Evolutionary conservation across 2,888 invertebrate species (phyloP).

Genomic region (Chrysolina haemoptera): DNA sequence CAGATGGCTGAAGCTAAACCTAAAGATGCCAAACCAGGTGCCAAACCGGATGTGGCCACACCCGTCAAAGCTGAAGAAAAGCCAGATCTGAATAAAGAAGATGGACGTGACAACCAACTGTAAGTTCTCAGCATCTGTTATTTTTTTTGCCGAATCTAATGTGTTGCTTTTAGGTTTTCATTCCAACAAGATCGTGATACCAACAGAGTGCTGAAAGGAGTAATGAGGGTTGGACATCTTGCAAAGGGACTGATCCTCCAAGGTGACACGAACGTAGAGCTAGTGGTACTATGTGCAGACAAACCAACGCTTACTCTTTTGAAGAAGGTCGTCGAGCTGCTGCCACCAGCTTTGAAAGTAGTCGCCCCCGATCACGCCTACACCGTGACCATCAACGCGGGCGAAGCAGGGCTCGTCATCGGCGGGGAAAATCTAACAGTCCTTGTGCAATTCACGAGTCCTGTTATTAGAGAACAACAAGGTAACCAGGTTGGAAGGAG

Average conservation of each 20-base stretch:
- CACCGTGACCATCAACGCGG: slow-evolving; percentile 86
- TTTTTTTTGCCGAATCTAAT: neutral
- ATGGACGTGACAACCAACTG: slow-evolving; percentile 87
- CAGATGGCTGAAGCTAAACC: slow-evolving; percentile 78
- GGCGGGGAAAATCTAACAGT: slow-evolving; percentile 87
- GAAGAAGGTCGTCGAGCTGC: slow-evolving; percentile 84
- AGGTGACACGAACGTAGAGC: slow-evolving; percentile 90
- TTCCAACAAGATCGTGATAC: slow-evolving; percentile 77
- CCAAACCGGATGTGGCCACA: slow-evolving; percentile 36
- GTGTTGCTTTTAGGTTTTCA: slow-evolving; percentile 71
- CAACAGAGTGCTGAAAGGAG: slow-evolving; percentile 89
- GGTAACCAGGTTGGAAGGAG: slow-evolving; percentile 67
- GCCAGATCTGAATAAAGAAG: slow-evolving; percentile 72
- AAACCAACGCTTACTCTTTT: slow-evolving; percentile 92
- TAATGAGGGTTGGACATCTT: slow-evolving; percentile 95
- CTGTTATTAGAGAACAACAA: slow-evolving; percentile 90
- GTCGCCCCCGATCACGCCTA: slow-evolving; percentile 85
- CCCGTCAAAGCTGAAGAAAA: slow-evolving; percentile 72
- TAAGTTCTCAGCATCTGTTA: slow-evolving; percentile 68
- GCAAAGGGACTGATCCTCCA: slow-evolving; percentile 91
- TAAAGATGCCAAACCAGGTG: slow-evolving; percentile 56
- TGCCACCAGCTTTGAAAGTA: slow-evolving; percentile 83
- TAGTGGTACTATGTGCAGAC: slow-evolving; percentile 95
- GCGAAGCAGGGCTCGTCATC: slow-evolving; percentile 89
- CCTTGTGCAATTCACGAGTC: slow-evolving; percentile 92